Conservation (phyloP, 2,888 invertebrate species). For the Agrochola macilenta region DNA sequence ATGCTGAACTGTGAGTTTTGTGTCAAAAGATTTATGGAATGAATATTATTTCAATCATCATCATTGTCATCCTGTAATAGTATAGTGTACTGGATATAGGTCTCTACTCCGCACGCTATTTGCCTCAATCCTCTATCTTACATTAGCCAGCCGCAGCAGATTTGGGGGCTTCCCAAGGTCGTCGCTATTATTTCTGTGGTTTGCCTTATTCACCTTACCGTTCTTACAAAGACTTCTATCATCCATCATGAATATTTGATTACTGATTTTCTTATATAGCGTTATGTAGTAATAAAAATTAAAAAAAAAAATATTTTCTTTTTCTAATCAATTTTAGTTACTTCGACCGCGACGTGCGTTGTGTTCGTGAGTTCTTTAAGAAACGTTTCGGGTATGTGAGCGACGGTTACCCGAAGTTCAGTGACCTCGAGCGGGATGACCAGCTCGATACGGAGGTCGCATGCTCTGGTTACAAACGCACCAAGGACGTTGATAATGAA, state of each 20-base stretch:
- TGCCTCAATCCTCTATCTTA: neutral
- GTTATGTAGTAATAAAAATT: neutral
- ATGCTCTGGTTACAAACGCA: conserved; percentile 98
- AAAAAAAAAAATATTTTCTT: too few relatives aligned
- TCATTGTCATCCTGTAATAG: neutral
- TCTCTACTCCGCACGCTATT: neutral
- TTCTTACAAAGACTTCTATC: neutral
- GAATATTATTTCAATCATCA: neutral
- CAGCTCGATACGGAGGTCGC: conserved; percentile 96
- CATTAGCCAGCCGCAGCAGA: neutral
- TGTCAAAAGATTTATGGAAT: neutral
- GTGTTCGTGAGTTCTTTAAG: conserved; percentile 97
- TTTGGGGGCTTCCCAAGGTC: neutral
- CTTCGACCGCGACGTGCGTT: conserved; percentile 98
- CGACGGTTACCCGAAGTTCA: conserved; percentile 94
- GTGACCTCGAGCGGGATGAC: conserved; percentile 94
- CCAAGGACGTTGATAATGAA: conserved; percentile 94
- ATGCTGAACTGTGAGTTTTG: conserved; percentile 95
- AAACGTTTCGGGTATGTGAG: conserved; percentile 97
- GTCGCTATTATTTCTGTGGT: neutral
- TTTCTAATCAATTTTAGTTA: conserved; percentile 88
- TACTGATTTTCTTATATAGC: neutral
- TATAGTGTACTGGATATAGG: too few relatives aligned
- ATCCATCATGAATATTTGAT: neutral
- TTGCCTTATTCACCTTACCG: neutral